Conservation (phyloP, 2,888 invertebrate genomes). For the Tachina grossa region DNA sequence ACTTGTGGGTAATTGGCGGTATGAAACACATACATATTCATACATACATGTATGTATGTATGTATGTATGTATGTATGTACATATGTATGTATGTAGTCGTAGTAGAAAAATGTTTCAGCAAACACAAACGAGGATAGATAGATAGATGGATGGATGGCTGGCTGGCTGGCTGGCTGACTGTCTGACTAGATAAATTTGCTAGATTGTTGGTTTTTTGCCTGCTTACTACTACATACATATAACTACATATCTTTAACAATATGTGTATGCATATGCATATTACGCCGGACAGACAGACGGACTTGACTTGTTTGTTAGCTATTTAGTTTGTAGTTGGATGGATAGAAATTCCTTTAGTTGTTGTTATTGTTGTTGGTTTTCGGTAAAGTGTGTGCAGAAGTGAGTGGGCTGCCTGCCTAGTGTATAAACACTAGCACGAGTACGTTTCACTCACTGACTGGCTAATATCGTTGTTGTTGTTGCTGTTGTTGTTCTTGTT, state of each 20-base stretch:
- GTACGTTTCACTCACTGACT: slow-evolving; percentile 49
- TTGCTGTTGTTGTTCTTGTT: not conserved
- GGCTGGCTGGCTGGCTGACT: not conserved
- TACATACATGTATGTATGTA: not conserved
- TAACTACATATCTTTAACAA: not conserved
- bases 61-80: not conserved
- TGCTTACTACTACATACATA: not conserved
- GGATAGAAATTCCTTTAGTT: slow-evolving; percentile 40
- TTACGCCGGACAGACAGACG: slow-evolving; percentile 5
- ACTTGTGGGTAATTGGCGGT: slow-evolving; percentile 41
- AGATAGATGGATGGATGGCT: slow-evolving; percentile 28
- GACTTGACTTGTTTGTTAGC: slow-evolving; percentile 42
- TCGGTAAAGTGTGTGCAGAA: slow-evolving; percentile 26
- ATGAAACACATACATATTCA: not conserved
- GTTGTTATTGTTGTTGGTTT: slow-evolving; percentile 17
- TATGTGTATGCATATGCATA: not conserved
- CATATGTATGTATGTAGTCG: slow-evolving; percentile 3
- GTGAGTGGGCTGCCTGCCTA: slow-evolving; percentile 20
- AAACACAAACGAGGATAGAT: slow-evolving; percentile 42
- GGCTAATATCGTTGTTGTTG: not conserved
- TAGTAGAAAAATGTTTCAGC: slow-evolving; percentile 50
- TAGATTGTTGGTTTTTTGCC: slow-evolving; percentile 47
- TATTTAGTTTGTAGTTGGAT: slow-evolving; percentile 19
- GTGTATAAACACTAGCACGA: slow-evolving; percentile 53
- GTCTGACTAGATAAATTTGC: slow-evolving; percentile 39